phyloP scores from a whole-genome alignment of 2,113 vertebrate genomes.

The Noctilio leporinus region DNA sequence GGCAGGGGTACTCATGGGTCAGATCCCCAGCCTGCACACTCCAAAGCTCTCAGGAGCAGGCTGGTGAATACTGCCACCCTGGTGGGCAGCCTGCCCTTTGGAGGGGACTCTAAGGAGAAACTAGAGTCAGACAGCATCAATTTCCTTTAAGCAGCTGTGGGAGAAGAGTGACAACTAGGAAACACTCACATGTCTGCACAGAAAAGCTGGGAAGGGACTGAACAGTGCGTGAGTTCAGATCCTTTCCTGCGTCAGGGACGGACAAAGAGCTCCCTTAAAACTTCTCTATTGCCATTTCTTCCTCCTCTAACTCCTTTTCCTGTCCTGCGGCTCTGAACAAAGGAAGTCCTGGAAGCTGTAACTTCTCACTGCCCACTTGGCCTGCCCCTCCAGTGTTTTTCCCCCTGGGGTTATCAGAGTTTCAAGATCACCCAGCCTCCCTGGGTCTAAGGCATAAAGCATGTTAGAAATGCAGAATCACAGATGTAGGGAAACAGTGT shows the following conservation, averaged over 20 bases:
- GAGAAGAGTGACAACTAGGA: background rate
- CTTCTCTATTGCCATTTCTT: background rate
- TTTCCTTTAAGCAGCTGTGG: background rate
- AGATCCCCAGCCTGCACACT: background rate
- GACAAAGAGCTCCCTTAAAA: background rate
- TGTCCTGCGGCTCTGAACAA: background rate
- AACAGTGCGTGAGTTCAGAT: background rate
- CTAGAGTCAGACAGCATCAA: background rate
- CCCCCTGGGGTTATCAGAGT: background rate
- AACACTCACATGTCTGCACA: background rate
- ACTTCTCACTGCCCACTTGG: background rate
- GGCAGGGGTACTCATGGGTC: background rate
- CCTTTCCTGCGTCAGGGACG: background rate
- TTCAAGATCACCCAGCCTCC: background rate
- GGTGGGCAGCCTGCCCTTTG: background rate
- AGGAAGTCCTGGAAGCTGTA: background rate
- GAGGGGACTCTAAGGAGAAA: background rate
- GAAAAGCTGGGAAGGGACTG: background rate
- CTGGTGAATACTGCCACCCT: background rate
- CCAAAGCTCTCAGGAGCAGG: background rate
- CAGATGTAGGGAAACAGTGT: background rate
- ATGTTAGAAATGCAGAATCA: background rate
- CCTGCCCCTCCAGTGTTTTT: background rate
- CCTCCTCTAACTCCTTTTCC: background rate
- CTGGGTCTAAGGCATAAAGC: background rate